Conservation (phyloP, 2,888 invertebrate genomes). For the Siphonodentalium dalli region DNA sequence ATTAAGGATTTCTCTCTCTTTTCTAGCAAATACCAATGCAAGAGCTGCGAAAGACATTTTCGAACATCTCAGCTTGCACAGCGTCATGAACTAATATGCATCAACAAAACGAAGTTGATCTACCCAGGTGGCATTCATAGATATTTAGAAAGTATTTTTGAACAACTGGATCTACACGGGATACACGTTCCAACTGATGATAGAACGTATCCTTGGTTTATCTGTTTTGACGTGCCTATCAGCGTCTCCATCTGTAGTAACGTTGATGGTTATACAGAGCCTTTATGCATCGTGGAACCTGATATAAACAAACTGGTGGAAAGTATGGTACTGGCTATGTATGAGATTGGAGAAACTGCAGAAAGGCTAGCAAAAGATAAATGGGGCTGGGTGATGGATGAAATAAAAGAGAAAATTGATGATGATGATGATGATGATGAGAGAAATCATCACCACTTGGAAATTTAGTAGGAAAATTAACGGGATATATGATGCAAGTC, state of each 20-base stretch:
- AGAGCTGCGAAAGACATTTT: constrained; percentile 13
- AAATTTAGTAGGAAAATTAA: neutral
- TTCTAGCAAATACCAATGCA: constrained; percentile 17
- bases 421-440: neutral
- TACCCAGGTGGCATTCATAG: constrained; percentile 18
- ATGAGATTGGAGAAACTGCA: neutral
- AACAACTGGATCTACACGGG: constrained; percentile 15
- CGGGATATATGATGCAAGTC: neutral
- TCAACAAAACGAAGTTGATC: constrained; percentile 4
- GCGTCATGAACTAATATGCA: constrained; percentile 10
- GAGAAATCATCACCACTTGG: too few species aligned
- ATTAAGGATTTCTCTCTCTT: constrained; percentile 8
- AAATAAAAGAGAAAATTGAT: neutral
- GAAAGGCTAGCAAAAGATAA: neutral
- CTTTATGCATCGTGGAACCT: constrained; percentile 18
- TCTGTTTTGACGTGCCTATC: constrained; percentile 22
- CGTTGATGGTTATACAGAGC: constrained; percentile 10
- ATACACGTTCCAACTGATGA: constrained; percentile 17
- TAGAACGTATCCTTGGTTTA: constrained; percentile 19
- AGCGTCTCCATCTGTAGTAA: constrained; percentile 21
- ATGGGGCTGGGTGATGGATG: neutral
- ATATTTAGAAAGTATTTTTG: constrained; percentile 6
- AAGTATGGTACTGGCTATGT: constrained; percentile 2
- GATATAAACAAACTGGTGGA: constrained; percentile 10
- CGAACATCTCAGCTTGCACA: neutral